Evolutionary conservation across 2,113 vertebrate genomes (phyloP), one percentile per base, ranked within the genome.

Genomic region (Hippocampus zosterae): DNA sequence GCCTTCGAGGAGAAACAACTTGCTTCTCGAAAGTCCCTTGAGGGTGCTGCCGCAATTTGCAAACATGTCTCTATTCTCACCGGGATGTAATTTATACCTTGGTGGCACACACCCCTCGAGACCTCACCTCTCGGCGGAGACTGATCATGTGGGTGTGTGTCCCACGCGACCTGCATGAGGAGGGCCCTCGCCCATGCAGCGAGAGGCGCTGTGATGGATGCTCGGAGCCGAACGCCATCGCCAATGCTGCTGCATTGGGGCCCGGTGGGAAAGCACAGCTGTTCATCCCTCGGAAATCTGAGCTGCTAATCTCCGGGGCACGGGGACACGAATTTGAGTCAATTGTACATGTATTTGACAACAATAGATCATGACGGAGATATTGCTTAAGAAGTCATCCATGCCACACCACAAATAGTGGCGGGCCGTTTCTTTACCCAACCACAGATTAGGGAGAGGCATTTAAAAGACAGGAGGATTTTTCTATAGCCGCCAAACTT

Each of bases 201-300:
- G 46, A 84, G 79, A 87, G 79, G 71, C 50, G 25, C 73, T 77
- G 69, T 73, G 82, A 88, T 82, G 82, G 81, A 75, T 61, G 71
- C 77, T 57, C 46, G 56, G 71, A 81, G 82, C 76, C 74, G 72
- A 80, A 50, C 70, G 63, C 74, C 53, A 25, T 68, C 63, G 73
- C 65, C 65, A 60, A 67, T 1, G 59, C 81, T 75, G 57, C 65
- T 70, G 78, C 75, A 72, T 46, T 66, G 46, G 68, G 25, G 40
- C 21, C 33, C 27, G 8, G 60, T 1, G 25, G 18, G 1, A 74
- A 76, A 65, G n/a, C 72, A 72, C 82, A 86, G 80, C 80, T 72
- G 67, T 73, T 86, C 79, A 64, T 71, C 67, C 74, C 72, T n/a
- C 52, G 21, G 52, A 53, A 53, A 11, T 55, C n/a, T 2, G n/a